phyloP scores from a whole-genome alignment of 1,140 invertebrate species.

The Drosophila equinoxialis region DNA sequence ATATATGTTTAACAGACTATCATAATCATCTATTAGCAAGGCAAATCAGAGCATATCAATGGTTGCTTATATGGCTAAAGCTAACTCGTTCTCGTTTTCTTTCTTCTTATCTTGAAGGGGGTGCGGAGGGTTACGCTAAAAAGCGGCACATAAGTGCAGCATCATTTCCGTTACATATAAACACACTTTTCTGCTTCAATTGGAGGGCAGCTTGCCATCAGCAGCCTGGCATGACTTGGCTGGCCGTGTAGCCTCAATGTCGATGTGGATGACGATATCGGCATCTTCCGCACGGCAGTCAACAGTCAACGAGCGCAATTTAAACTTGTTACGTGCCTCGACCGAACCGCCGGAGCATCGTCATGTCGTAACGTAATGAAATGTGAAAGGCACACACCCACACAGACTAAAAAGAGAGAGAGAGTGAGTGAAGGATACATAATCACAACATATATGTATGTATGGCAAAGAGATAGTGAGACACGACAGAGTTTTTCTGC shows the following conservation, averaged over 20 bases:
- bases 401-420: not conserved
- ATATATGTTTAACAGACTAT: constrained; percentile 33
- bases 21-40: constrained; percentile 71
- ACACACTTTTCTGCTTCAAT: constrained; percentile 80
- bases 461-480: constrained; percentile 54
- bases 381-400: constrained; percentile 50
- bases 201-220: constrained; percentile 33
- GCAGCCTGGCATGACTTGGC: constrained; percentile 67
- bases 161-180: constrained; percentile 82
- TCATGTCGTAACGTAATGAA: constrained; percentile 74
- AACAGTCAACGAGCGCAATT: constrained; percentile 81
- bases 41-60: constrained; percentile 60
- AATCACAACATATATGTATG: not conserved
- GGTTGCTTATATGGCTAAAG: constrained; percentile 32
- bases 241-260: constrained; percentile 41
- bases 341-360: constrained; percentile 42
- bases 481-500: constrained; percentile 78
- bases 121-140: constrained; percentile 22
- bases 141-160: constrained; percentile 70
- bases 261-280: constrained; percentile 33
- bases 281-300: constrained; percentile 77
- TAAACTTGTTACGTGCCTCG: constrained; percentile 79
- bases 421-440: not conserved
- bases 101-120: constrained; percentile 25
- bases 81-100: constrained; percentile 42